phyloP scores from a whole-genome alignment of 2,113 vertebrate genomes.

The Misgurnus mizolepis region DNA sequence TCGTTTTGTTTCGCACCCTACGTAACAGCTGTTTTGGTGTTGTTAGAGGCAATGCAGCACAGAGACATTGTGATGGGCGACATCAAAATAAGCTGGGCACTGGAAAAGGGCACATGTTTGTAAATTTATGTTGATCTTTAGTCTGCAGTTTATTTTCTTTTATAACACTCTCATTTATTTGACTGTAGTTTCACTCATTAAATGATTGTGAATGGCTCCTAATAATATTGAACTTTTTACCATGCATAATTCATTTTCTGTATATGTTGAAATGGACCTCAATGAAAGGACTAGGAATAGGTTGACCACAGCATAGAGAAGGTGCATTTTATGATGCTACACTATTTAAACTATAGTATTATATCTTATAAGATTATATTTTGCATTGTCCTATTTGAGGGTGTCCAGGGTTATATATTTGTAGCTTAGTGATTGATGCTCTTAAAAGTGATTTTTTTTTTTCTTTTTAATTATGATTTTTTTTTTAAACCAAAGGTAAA shows the following conservation, averaged over 20 bases:
- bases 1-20: not conserved
- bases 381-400: conserved; percentile 21
- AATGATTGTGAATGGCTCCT: conserved; percentile 65
- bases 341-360: conserved; percentile 57
- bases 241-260: conserved; percentile 52
- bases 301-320: conserved; percentile 18
- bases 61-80: conserved; percentile 56
- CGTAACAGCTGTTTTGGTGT: conserved; percentile 46
- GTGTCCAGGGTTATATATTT: conserved; percentile 35
- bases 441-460: conserved; percentile 34
- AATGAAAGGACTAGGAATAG: conserved; percentile 19
- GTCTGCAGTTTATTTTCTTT: conserved; percentile 58
- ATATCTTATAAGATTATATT: conserved; percentile 13
- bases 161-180: conserved; percentile 44
- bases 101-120: conserved; percentile 53
- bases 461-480: conserved; percentile 16
- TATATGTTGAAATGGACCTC: conserved; percentile 52
- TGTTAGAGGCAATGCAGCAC: conserved; percentile 64
- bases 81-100: conserved; percentile 62
- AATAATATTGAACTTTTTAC: conserved; percentile 46
- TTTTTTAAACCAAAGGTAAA: conserved; percentile 41
- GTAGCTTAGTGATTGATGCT: conserved; percentile 20
- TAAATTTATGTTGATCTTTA: conserved; percentile 61
- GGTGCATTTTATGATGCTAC: conserved; percentile 31
- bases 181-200: conserved; percentile 54